Evolutionary conservation across 1,140 invertebrate genomes (phyloP), one percentile per base, ranked within the genome.

Genomic region (Sarcophaga peregrina): DNA sequence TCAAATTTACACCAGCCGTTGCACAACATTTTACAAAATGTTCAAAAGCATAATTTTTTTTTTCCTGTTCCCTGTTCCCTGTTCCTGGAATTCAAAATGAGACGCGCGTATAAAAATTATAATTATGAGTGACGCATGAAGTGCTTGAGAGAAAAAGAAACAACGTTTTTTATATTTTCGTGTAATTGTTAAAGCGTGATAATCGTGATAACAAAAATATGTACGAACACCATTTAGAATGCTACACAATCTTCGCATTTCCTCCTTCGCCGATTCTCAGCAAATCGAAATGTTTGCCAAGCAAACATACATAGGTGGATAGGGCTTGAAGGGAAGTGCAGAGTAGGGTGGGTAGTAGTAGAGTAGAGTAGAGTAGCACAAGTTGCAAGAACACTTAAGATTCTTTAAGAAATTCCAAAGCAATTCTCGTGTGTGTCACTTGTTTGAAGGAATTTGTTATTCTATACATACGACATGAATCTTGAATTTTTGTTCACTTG

Each of bases 151-250:
- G 20, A 68, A 8, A 20, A n/a, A 62, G 62, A 17, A 68, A 68
- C 17, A n/a, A 68, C n/a, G n/a, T n/a, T n/a, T 68, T 78, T 37
- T 78, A 52, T 50, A 37, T 37, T 52, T 52, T 78, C 75, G 1
- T 78, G 75, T 78, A 78, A 78, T 78, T 78, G 75, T 20, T 78
- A 78, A 78, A 78, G 75, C 75, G 75, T 78, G 75, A 20, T 50
- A 78, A 50, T 78, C 75, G 75, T 78, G 75, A 47, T 78, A 8
- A 52, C 75, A 68, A 8, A 20, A 25, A 37, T 4, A 37, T 4
- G 25, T 2, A 37, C 25, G n/a, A 68, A 68, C 13, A 58, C 9
- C 54, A 58, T n/a, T 11, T n/a, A 58, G 15, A 58, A 58, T 8
- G 7, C 20, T 20, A 20, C 17, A 20, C 1, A 37, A 37, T 37